Percentiles rank a stretch among this genome's conserved stretches.
Evolutionary conservation across 2,888 invertebrate species (phyloP).

Genomic region (Protodeltote pygarga): DNA sequence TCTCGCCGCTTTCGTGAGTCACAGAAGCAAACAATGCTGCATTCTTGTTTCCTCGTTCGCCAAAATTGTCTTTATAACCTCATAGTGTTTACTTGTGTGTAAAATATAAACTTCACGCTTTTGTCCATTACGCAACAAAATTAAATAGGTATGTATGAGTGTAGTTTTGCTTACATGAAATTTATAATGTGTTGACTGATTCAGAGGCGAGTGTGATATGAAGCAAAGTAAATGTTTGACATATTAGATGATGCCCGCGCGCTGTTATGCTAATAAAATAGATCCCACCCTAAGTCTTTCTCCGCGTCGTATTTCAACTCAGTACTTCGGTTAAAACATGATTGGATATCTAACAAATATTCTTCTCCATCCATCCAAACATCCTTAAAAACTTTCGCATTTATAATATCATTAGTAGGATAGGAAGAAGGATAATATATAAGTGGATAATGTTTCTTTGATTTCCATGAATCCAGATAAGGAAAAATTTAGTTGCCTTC

Average conservation of each 20-base stretch:
- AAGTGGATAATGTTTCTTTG: slow-evolving; percentile 18
- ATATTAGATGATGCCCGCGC: too few relatives aligned
- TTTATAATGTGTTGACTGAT: slow-evolving; percentile 16
- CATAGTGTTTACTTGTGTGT: slow-evolving; percentile 8
- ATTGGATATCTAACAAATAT: too few relatives aligned
- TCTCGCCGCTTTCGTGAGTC: slow-evolving; percentile 75
- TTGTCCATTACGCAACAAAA: slow-evolving; percentile 34
- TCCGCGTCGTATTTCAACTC: too few relatives aligned
- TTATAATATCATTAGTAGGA: too few relatives aligned
- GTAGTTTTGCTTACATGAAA: slow-evolving; percentile 26
- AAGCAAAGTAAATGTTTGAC: too few relatives aligned
- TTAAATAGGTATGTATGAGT: slow-evolving; percentile 26
- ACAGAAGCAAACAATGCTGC: slow-evolving; percentile 66
- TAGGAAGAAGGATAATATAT: slow-evolving; percentile 21
- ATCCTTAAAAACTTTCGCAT: too few relatives aligned
- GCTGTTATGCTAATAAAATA: too few relatives aligned
- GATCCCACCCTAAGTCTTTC: too few relatives aligned
- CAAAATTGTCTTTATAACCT: slow-evolving; percentile 49
- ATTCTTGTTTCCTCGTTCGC: slow-evolving; percentile 64
- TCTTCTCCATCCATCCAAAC: too few relatives aligned
- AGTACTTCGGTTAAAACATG: too few relatives aligned
- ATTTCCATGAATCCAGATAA: slow-evolving; percentile 36
- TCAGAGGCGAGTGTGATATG: slow-evolving; percentile 12
- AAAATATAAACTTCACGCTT: slow-evolving; percentile 23
- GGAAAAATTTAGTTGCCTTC: slow-evolving; percentile 24